phyloP scores from a whole-genome alignment of 1,140 invertebrate genomes.

The Aporrectodea caliginosa region DNA sequence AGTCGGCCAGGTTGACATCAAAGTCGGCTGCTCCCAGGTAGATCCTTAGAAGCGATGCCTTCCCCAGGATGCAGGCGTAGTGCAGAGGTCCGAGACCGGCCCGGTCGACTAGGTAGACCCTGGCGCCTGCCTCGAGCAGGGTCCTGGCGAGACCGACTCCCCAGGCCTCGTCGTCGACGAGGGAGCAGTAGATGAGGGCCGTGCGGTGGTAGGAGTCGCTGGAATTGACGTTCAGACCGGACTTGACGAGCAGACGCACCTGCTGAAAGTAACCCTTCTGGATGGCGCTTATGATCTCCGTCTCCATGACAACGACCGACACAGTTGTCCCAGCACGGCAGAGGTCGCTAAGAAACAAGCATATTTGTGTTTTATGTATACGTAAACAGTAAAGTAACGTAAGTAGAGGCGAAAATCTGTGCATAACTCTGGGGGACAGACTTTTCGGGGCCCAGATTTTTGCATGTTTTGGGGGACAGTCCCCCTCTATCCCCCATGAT shows the following conservation, averaged over 20 bases:
- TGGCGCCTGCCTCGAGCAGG: conserved; percentile 45
- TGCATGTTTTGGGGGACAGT: no score
- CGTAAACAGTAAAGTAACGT: no score
- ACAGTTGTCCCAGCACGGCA: no score
- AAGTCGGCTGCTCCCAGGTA: conserved; percentile 46
- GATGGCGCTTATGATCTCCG: conserved; percentile 31
- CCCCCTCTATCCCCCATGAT: no score
- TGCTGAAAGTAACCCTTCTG: conserved; percentile 44
- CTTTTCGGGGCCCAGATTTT: no score
- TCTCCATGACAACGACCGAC: not conserved
- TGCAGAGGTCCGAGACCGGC: conserved; percentile 45
- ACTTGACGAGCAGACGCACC: conserved; percentile 41
- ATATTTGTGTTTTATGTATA: no score
- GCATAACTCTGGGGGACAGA: no score
- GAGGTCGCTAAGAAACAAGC: no score
- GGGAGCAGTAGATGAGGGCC: conserved; percentile 44
- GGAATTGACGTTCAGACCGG: conserved; percentile 40
- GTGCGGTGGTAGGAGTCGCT: conserved; percentile 39
- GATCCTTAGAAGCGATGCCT: conserved; percentile 38
- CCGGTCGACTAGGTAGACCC: conserved; percentile 37
- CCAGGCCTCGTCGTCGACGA: conserved; percentile 44
- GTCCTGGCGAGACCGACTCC: conserved; percentile 42
- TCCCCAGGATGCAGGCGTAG: conserved; percentile 44
- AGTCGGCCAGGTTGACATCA: conserved; percentile 41
- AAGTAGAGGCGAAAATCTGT: no score